Base-by-base conservation (phyloP, 2,797 vertebrate species). In the Platalea minor region DNA sequence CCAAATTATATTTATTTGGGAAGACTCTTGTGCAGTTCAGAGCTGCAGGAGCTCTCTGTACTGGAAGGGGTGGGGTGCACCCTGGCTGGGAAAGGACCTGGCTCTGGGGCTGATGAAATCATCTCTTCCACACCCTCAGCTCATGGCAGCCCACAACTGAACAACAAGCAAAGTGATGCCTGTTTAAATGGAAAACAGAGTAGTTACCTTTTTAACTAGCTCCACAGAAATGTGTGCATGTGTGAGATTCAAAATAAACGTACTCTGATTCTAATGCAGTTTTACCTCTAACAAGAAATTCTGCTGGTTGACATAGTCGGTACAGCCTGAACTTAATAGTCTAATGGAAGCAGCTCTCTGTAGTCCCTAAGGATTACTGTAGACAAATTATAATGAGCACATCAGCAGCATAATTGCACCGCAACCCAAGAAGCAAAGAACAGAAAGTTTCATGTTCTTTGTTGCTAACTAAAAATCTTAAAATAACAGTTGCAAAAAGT, bases 51-150 rank as follows among this genome's bases (percentile, higher is more conserved):
- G 88, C 67, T 57, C 24, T 81, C 60, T 75, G 46, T 75, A n/a
- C 79, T 54, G 65, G 48, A 68, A 84, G 26, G 92, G 79, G 57
- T 88, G 65, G 82, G 76, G 94, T 82, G 39, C 1, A 0, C 46
- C 39, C 74, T 81, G 82, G 73, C 76, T 54, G 26, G 85, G 65
- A 70, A 70, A 83, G 19, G 85, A 93, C n/a, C 57, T 96, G 91
- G 91, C 91, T 81, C 78, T 26, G 43, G 46, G 85, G 82, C 50
- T 77, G 72, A 82, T 95, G 91, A 96, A 94, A 74, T 96, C 87
- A 97, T 90, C 82, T 35, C 65, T 54, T 92, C 91, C 95, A 94
- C 94, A 93, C 94, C 94, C 95, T 85, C 46, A 50, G 73, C 65
- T 88, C 80, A 41, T 24, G 28, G 60, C 77, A 94, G 91, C 48